phyloP scores from a whole-genome alignment of 2,797 vertebrate species.

The Clarias laeviceps region DNA sequence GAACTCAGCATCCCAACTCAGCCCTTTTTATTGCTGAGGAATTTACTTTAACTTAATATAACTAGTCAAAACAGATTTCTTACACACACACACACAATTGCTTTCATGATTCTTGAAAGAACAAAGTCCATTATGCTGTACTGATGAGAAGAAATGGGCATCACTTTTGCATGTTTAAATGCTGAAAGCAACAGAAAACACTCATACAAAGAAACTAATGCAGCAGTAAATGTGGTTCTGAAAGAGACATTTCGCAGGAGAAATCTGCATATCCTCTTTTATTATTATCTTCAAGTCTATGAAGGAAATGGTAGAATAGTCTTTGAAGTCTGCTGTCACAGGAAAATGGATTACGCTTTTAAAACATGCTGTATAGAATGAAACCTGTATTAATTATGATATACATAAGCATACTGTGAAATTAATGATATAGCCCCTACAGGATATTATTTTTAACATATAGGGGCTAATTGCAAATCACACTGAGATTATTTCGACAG shows the following conservation, averaged over 20 bases:
- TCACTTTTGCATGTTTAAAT: slow-evolving; percentile 10
- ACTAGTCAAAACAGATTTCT: neutral
- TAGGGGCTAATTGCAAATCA: neutral
- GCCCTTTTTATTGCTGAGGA: neutral
- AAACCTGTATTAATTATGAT: slow-evolving; percentile 9
- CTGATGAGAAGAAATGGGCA: slow-evolving; percentile 2
- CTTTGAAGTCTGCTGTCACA: slow-evolving; percentile 21
- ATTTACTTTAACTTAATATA: neutral
- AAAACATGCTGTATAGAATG: slow-evolving; percentile 4
- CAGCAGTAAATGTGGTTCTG: slow-evolving; percentile 3
- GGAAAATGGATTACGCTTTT: slow-evolving; percentile 22
- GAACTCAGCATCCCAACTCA: neutral
- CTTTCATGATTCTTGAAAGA: slow-evolving; percentile 10
- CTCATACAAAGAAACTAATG: slow-evolving; percentile 8
- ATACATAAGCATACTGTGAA: neutral
- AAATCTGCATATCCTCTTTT: slow-evolving; percentile 27
- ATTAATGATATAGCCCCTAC: neutral
- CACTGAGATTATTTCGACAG: no score
- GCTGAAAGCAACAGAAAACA: slow-evolving; percentile 7
- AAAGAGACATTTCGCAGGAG: slow-evolving; percentile 10
- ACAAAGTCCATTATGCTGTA: neutral
- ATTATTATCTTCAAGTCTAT: slow-evolving; percentile 6
- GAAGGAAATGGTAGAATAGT: slow-evolving; percentile 9
- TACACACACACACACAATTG: neutral
- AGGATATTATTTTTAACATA: neutral